Evolutionary conservation across 2,888 invertebrate species (phyloP), one percentile per base, ranked within the genome.

Genomic region (Tethea ocularis): DNA sequence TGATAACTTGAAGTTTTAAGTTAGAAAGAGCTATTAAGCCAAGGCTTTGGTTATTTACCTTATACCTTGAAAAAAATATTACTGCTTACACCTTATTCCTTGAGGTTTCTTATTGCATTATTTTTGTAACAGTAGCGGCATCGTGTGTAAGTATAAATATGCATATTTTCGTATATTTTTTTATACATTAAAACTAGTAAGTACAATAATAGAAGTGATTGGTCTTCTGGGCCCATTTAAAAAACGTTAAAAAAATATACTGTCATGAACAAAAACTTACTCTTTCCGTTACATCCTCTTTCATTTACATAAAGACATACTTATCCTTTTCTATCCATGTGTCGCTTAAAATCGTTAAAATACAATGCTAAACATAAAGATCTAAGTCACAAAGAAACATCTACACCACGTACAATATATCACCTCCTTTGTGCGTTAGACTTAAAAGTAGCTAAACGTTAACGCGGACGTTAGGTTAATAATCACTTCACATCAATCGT

Each of bases 401-500:
- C 36, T 46, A 46, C 46, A 46, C 46, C 13, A n/a, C 46, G 46
- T 46, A 22, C 54, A 59, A 64, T 72, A 62, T 72, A 41, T 61
- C 61, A 46, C 63, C 66, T 56, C 63, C 69, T 68, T 75, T 46
- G 46, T 46, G 20, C 46, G 46, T 46, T 20, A 46, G 20, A 46
- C 46, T 46, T 66, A 73, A 58, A 54, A 54, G 54, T 54, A 64
- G 60, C 60, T 66, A 66, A 71, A 75, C 74, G 75, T 73, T 73
- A 73, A 71, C 22, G 51, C 24, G 22, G 23, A 51, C 51, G 51
- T 53, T 46, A n/a, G 71, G 74, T 71, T 74, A 73, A 74, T 75
- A 74, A 75, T 75, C 73, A 65, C 74, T 67, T 69, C 64, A 64
- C 74, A 74, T 74, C 74, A 74, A 73, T 74, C 46, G 24, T 24